phyloP scores from a whole-genome alignment of 2,888 invertebrate genomes.

The Sminthurinus aureus region DNA sequence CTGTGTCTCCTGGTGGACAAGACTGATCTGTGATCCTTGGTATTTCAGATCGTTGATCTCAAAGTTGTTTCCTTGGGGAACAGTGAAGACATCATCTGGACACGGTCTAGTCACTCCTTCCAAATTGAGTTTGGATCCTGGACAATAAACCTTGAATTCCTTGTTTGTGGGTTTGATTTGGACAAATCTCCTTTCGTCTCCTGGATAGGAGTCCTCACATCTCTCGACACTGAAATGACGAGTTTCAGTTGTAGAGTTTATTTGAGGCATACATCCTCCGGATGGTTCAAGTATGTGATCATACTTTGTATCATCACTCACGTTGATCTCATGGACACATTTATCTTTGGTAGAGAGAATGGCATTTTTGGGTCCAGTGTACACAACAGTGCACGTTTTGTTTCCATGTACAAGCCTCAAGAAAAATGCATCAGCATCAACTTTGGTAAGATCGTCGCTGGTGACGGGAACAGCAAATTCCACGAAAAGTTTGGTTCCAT shows the following conservation, averaged over 20 bases:
- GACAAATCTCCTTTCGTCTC: slow-evolving; percentile 33
- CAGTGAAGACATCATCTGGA: slow-evolving; percentile 32
- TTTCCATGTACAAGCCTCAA: slow-evolving; percentile 24
- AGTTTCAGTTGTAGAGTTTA: not conserved
- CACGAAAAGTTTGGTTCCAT: slow-evolving; percentile 18
- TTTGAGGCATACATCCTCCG: slow-evolving; percentile 18
- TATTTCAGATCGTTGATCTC: slow-evolving; percentile 37
- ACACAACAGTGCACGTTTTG: slow-evolving; percentile 39
- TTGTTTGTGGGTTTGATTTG: slow-evolving; percentile 40
- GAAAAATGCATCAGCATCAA: slow-evolving; percentile 43
- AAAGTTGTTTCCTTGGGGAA: slow-evolving; percentile 37
- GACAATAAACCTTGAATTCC: slow-evolving; percentile 35
- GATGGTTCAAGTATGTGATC: slow-evolving; percentile 28
- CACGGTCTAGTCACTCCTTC: slow-evolving; percentile 31
- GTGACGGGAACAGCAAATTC: slow-evolving; percentile 32
- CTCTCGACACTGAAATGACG: slow-evolving; percentile 16
- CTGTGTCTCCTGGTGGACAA: not conserved
- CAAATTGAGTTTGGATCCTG: slow-evolving; percentile 11
- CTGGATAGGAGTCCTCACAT: not conserved
- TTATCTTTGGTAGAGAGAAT: slow-evolving; percentile 20
- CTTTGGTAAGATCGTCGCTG: slow-evolving; percentile 5
- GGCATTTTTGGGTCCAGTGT: slow-evolving; percentile 41
- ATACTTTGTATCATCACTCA: not conserved
- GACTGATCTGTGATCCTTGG: slow-evolving; percentile 17
- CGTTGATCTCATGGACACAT: slow-evolving; percentile 31